A percentile compares a stretch with the other conserved stretches of the same genome.
Evolutionary conservation across 2,888 invertebrate genomes (phyloP).

Genomic region (Gymnocheta viridis): DNA sequence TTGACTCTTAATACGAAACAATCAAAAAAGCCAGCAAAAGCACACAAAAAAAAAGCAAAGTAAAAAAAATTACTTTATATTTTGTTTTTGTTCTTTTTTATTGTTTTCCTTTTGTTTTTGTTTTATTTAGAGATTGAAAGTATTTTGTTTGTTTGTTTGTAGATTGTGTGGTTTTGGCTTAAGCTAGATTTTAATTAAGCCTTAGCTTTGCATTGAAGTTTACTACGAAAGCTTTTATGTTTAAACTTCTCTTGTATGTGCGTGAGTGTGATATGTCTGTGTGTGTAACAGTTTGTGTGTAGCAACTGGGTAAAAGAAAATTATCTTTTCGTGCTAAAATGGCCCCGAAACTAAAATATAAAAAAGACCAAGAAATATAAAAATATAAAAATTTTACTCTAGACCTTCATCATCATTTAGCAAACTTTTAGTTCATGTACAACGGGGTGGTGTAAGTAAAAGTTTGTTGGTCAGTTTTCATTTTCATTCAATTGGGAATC

Average conservation of each 20-base stretch:
- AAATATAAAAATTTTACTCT: constrained; percentile 54
- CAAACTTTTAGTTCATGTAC: neutral
- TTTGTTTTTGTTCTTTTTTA: constrained; percentile 30
- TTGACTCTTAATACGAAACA: constrained; percentile 51
- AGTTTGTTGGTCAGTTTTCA: constrained; percentile 28
- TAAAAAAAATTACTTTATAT: neutral
- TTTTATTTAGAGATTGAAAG: constrained; percentile 20
- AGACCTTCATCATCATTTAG: constrained; percentile 60
- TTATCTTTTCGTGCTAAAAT: constrained; percentile 30
- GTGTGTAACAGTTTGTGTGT: too few relatives aligned
- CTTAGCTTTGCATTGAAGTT: constrained; percentile 27
- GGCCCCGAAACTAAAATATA: neutral
- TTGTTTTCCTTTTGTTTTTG: constrained; percentile 38
- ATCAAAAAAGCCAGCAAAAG: constrained; percentile 21
- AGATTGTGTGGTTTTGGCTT: constrained; percentile 1
- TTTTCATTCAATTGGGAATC: constrained; percentile 4
- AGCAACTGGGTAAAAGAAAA: constrained; percentile 47
- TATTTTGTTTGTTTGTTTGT: neutral
- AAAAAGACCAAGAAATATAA: constrained; percentile 6
- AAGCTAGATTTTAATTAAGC: constrained; percentile 17
- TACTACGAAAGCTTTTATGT: constrained; percentile 25
- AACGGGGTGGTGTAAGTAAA: neutral
- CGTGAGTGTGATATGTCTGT: too few relatives aligned
- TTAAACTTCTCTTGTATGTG: neutral
- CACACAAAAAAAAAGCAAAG: constrained; percentile 13